Evolutionary conservation across 1,140 invertebrate genomes (phyloP), one percentile per base, ranked within the genome.

Genomic region (Leptinotarsa lineolata): DNA sequence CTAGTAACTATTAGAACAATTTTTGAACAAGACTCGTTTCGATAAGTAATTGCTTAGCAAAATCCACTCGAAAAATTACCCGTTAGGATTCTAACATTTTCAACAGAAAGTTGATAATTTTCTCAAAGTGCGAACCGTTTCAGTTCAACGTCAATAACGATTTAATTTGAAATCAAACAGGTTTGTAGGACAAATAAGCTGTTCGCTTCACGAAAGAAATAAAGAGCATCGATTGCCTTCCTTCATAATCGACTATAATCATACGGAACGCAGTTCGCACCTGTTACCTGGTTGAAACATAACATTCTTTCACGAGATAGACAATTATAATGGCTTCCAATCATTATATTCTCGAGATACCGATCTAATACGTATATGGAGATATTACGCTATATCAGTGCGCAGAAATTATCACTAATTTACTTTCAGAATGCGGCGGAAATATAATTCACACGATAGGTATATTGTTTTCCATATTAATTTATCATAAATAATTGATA

Each of bases 381-480:
- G 60, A 15, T 21, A 63, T 15, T 63, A 63, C 20, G 18, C 15
- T 18, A 4, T 63, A 63, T 63, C 24, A 13, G 61, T 15, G 16
- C 21, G 61, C 24, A 64, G 21, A 64, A 64, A 64, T 64, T 21
- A 64, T 22, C 61, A 30, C 21, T 22, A 64, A 64, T 64, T 30
- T 64, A 30, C 21, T 16, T 15, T 13, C n/a, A 64, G 61, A 21
- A 64, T 54, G 48, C 48, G 48, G 48, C 0, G 48, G 48, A 54
- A 54, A 54, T 22, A 22, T 64, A 64, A 20, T 64, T 64, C 22
- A 22, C 61, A 64, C 20, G 61, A 64, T n/a, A 16, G 58, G 58
- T 8, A 20, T 64, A 64, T 64, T 64, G 61, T 64, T 64, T 64
- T 64, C 22, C n/a, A 64, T 64, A 64, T 64, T 64, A 64, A 64